Evolutionary conservation across 2,797 vertebrate species (phyloP), one percentile per base, ranked within the genome.

Genomic region (Onychomys arenicola): DNA sequence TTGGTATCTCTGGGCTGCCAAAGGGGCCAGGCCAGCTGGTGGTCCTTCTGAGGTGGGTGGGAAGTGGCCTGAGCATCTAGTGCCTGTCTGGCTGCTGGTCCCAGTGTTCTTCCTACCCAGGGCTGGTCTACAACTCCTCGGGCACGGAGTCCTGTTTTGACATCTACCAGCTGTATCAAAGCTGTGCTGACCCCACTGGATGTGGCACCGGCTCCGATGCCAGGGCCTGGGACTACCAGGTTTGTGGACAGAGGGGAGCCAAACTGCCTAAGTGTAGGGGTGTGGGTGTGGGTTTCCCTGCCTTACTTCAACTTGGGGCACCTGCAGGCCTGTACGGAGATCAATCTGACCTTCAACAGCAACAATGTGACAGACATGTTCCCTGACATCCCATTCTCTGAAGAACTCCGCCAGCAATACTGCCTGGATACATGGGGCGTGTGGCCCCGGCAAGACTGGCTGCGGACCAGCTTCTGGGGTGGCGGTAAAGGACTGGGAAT

Each of bases 181-280:
- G 99, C 96, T 99, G 99, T 76, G 99, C 99, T 0, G 99, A 99
- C 97, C 99, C 99, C 61, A 99, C 99, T 0, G 99, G 99, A 94
- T 99, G 99, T 0, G 99, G 99, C 76, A 96, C 94, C 0, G 99
- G 99, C 61, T 89, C 96, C 0, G 10, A 99, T 1, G 99, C 99
- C 2, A 69, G 98, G 94, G 99, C 99, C n/a, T 99, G 99, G 99
- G 99, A 99, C 98, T 99, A 99, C 96, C 99, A 99, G 99, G 99
- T 99, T 96, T 19, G 8, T 29, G 2, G 5, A 0, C 73, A 0
- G 11, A 84, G 81, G 23, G 5, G 52, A 34, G 16, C 37, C 2
- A 0, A 14, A 43, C 29, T 34, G 37, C 21, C 21, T 1, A 3
- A 46, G 9, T 2, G 11, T 0, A 7, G 43, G 81, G 57, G 7